These are phyloP conservation scores for Denticeps clupeoides DNA, from an alignment of 2,797 vertebrate species.

Conservation along the genomic window DNA sequence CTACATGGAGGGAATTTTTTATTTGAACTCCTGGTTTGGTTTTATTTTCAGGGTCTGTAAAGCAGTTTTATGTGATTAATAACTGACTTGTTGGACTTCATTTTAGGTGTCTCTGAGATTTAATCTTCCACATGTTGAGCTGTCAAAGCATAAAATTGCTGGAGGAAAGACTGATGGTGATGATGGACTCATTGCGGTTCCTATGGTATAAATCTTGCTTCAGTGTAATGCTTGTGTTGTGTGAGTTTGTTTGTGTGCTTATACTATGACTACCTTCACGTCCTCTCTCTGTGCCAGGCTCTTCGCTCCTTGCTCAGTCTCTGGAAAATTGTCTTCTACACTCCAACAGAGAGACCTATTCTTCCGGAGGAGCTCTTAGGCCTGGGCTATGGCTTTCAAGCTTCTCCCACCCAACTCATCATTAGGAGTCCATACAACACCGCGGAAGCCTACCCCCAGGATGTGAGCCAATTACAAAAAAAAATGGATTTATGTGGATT, in stretches of 20 bases:
- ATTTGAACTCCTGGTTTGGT: no score
- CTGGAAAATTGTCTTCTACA: slow-evolving; percentile 68
- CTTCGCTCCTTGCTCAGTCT: slow-evolving; percentile 29
- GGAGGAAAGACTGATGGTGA: no score
- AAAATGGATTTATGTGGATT: fast-evolving
- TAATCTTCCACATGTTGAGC: not conserved
- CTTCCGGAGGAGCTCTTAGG: slow-evolving; percentile 49
- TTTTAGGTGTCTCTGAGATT: not conserved
- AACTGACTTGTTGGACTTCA: not conserved
- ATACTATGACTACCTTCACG: not conserved
- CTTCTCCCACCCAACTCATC: slow-evolving; percentile 53
- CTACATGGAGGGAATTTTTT: slow-evolving; percentile 67
- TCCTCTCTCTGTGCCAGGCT: slow-evolving; percentile 16
- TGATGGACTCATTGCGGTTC: no score
- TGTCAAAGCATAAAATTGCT: not conserved
- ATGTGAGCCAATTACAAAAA: slow-evolving; percentile 32
- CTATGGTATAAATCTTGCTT: no score
- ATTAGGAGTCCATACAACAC: slow-evolving; percentile 59
- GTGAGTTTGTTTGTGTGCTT: no score
- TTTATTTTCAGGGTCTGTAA: no score
- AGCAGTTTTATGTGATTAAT: not conserved
- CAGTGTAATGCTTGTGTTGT: not conserved
- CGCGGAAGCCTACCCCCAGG: slow-evolving; percentile 45
- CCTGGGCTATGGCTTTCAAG: slow-evolving; percentile 57
- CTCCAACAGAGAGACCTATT: slow-evolving; percentile 50